Percentiles rank a stretch among this genome's conserved stretches.
phyloP scores from a whole-genome alignment of 2,888 invertebrate genomes.

The Lathronympha strigana region DNA sequence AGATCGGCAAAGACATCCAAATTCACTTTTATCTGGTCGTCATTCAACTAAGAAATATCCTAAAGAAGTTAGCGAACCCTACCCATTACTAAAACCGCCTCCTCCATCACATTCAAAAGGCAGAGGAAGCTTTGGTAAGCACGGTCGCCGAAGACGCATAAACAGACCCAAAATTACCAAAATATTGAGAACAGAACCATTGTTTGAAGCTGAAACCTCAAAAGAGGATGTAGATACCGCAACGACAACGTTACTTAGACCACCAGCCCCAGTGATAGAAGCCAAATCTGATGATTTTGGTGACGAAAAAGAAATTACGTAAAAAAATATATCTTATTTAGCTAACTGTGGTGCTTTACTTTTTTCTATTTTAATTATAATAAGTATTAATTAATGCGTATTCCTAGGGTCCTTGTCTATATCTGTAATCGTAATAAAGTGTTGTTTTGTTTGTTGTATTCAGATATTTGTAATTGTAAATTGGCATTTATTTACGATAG shows the following conservation, averaged over 20 bases:
- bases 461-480: conserved; percentile 21
- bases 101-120: conserved; percentile 61
- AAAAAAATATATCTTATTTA: not conserved
- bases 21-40: conserved; percentile 58
- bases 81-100: conserved; percentile 76
- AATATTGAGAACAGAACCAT: conserved; percentile 66
- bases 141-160: conserved; percentile 62
- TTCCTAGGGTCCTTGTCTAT: conserved; percentile 12
- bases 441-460: conserved; percentile 1
- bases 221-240: conserved; percentile 55
- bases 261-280: conserved; percentile 62
- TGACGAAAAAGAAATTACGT: conserved; percentile 44
- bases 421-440: not conserved
- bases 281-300: conserved; percentile 57
- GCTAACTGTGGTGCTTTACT: conserved; percentile 24
- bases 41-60: conserved; percentile 67
- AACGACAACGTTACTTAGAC: conserved; percentile 62
- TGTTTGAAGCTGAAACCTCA: conserved; percentile 66
- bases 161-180: conserved; percentile 65
- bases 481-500: conserved; percentile 52
- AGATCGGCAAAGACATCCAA: conserved; percentile 67
- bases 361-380: conserved; percentile 1
- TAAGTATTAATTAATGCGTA: not conserved
- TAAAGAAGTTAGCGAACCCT: conserved; percentile 69
- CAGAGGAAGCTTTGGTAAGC: conserved; percentile 56